A percentile compares a stretch with the other conserved stretches of the same genome.
Evolutionary conservation across 2,113 vertebrate genomes (phyloP).

Genomic region (Myotis davidii): DNA sequence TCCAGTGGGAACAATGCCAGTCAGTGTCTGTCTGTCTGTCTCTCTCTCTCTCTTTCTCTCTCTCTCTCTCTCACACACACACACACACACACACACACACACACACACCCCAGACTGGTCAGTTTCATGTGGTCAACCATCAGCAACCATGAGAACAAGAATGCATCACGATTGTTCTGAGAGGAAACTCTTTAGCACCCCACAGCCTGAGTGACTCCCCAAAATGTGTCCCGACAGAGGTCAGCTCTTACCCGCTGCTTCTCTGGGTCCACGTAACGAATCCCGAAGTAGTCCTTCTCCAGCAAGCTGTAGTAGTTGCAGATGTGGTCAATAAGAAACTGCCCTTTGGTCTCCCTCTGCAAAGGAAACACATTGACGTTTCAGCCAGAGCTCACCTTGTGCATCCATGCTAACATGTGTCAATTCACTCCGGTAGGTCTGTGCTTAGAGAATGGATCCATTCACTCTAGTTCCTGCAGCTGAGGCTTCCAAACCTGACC

Average conservation of each 20-base stretch:
- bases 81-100: not conserved
- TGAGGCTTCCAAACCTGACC: not conserved
- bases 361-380: slow-evolving; percentile 78
- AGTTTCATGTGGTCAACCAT: not conserved
- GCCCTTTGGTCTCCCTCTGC: slow-evolving; percentile 98
- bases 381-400: not conserved
- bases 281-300: slow-evolving; percentile 99
- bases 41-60: not conserved
- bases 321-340: slow-evolving; percentile 97
- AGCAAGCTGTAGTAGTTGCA: slow-evolving; percentile 98
- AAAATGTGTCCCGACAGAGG: not conserved
- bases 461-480: not conserved
- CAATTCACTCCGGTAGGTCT: not conserved
- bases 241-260: slow-evolving; percentile 94
- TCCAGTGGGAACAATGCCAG: not conserved
- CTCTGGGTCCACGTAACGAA: slow-evolving; percentile 97
- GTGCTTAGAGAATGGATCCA: not conserved
- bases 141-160: not conserved
- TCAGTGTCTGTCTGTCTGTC: not conserved
- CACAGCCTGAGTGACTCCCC: not conserved
- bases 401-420: not conserved
- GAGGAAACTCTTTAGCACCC: not conserved
- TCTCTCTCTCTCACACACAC: not conserved
- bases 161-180: not conserved
- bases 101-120: not conserved